Conservation (phyloP, 2,797 vertebrate genomes). For the Echiichthys vipera region DNA sequence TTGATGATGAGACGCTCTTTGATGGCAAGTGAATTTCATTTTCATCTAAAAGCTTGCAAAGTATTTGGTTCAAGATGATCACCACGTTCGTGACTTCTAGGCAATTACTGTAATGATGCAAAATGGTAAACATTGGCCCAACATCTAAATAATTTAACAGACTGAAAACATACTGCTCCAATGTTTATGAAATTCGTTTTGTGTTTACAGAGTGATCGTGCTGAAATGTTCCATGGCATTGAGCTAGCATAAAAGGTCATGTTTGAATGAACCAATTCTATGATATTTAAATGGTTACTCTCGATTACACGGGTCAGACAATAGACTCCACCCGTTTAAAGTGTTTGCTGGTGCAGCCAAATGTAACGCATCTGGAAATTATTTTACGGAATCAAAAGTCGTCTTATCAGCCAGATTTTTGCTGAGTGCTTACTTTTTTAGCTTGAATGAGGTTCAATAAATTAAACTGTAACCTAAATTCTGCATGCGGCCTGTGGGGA, state of each 20-base stretch:
- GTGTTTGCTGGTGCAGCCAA: conserved; percentile 26
- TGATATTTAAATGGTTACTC: conserved; percentile 46
- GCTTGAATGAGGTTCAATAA: conserved; percentile 33
- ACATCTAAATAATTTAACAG: conserved; percentile 78
- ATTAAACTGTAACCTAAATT: conserved; percentile 21
- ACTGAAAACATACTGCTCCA: conserved; percentile 66
- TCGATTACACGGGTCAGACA: conserved; percentile 51
- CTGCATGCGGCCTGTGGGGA: neutral
- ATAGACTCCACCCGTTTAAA: conserved; percentile 52
- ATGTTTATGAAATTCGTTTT: conserved; percentile 71
- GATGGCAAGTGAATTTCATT: conserved; percentile 80
- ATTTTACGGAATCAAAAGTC: conserved; percentile 10
- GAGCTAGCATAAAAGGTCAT: conserved; percentile 51
- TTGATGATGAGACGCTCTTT: conserved; percentile 80
- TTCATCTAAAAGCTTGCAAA: conserved; percentile 78
- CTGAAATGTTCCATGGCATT: conserved; percentile 70
- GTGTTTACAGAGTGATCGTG: conserved; percentile 70
- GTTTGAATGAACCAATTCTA: conserved; percentile 56
- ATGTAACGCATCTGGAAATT: conserved; percentile 44
- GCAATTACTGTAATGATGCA: conserved; percentile 79
- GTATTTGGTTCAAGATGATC: conserved; percentile 73
- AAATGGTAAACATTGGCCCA: conserved; percentile 79
- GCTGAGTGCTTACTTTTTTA: conserved; percentile 1
- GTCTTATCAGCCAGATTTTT: conserved; percentile 4
- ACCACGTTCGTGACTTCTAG: conserved; percentile 73